Base-by-base conservation (phyloP, 2,113 vertebrate species). In the Phalacrocorax aristotelis region DNA sequence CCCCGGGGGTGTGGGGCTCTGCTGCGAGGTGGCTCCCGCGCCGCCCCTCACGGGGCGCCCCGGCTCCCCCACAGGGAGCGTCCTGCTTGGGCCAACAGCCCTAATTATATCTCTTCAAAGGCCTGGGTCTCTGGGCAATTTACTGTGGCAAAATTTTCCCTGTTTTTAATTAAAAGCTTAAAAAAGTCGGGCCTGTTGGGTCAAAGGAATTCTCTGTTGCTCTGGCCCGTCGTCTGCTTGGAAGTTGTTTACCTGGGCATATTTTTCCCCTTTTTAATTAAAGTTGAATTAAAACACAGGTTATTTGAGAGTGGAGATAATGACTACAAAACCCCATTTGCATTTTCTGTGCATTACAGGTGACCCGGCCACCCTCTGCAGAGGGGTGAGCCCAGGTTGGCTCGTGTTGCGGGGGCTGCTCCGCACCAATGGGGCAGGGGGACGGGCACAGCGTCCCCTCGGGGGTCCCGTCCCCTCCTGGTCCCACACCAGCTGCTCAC, bases 141-240 rank as follows among this genome's bases (percentile, higher is more conserved):
- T 93, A 84, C 77, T 19, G 23, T 30, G 71, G 62, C 55, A 71
- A 95, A 76, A 95, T 38, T 57, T 61, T 54, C 11, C 12, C 61
- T 60, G n/a, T 15, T 89, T 96, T 93, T 97, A 96, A 97, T 97
- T 96, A 95, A 95, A 90, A 82, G 44, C 89, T 95, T 89, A 51
- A 89, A 58, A 92, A 93, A 69, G 36, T 85, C 66, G n/a, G 74
- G 74, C 84, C 65, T 81, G 79, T 85, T 55, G 68, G 66, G 90
- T 96, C 91, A 96, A 85, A 94, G 89, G 71, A 66, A 42, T 65
- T 60, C 75, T 91, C 40, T 94, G 48, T 93, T 93, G 62, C 71
- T 81, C 61, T 38, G 65, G 48, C 89, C 86, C 89, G 30, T 89
- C 0, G 0, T 89, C 75, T 30, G 30, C 52, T 21, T 94, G 74